Evolutionary conservation across 2,888 invertebrate genomes (phyloP).

Genomic region (Eupithecia abbreviata): DNA sequence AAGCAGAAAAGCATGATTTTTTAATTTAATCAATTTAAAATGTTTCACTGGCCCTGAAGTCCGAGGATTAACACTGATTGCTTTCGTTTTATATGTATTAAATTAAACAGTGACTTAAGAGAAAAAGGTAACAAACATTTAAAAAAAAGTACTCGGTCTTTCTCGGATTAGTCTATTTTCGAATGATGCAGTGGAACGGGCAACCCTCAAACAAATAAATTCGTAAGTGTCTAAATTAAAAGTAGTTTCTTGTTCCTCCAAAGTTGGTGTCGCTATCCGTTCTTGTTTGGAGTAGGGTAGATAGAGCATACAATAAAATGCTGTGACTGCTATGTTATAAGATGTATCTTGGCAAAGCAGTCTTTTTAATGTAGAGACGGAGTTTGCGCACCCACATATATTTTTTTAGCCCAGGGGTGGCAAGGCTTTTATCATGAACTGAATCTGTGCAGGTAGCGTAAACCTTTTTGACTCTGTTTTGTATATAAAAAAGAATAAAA

Average conservation of each 20-base stretch:
- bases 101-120: no score
- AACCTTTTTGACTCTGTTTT: background rate
- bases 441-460: conserved; percentile 2
- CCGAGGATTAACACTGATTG: no score
- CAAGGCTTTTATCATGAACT: background rate
- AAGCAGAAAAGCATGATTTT: background rate
- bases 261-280: conserved; percentile 10
- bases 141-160: no score
- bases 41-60: background rate
- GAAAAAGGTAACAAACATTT: no score
- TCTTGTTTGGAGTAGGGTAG: conserved; percentile 2
- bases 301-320: conserved; percentile 2
- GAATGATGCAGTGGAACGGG: background rate
- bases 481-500: background rate
- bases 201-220: conserved; percentile 1
- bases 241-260: conserved; percentile 7
- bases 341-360: conserved; percentile 4
- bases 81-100: no score
- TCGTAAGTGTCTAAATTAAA: conserved; percentile 18
- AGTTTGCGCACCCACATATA: background rate
- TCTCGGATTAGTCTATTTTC: background rate
- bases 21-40: background rate
- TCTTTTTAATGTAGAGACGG: background rate
- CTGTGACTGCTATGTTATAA: background rate
- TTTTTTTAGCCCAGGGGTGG: conserved; percentile 2